Evolutionary conservation across 2,113 vertebrate species (phyloP).

Genomic region (Lophius piscatorius): DNA sequence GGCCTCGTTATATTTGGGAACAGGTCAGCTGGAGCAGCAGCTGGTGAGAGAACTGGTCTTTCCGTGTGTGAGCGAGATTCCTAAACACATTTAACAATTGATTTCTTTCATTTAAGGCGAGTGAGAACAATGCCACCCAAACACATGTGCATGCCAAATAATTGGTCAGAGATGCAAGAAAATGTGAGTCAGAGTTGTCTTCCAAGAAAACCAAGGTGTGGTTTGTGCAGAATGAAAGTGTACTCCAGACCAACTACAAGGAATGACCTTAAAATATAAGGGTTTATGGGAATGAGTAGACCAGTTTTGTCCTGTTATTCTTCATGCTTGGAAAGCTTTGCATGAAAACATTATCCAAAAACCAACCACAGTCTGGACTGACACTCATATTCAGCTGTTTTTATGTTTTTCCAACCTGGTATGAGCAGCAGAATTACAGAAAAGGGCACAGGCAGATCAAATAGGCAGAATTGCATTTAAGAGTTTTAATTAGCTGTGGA

Average conservation of each 20-base stretch:
- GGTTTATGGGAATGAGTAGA: constrained; percentile 59
- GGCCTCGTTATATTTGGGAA: constrained; percentile 95
- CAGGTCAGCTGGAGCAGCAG: constrained; percentile 91
- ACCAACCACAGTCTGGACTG: constrained; percentile 63
- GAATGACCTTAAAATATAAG: constrained; percentile 54
- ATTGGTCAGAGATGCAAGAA: constrained; percentile 55
- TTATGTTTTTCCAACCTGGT: constrained; percentile 7
- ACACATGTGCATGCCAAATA: constrained; percentile 18
- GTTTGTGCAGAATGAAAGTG: constrained; percentile 48
- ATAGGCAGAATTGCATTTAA: constrained; percentile 49
- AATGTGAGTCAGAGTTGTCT: constrained; percentile 57
- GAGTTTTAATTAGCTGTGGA: constrained; percentile 20
- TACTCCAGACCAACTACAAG: constrained; percentile 38
- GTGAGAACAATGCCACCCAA: constrained; percentile 49
- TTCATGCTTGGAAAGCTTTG: constrained; percentile 61
- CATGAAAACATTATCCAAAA: constrained; percentile 61
- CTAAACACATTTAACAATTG: background rate
- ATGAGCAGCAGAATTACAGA: constrained; percentile 20
- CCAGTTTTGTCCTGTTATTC: constrained; percentile 51
- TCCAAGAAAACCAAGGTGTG: constrained; percentile 30
- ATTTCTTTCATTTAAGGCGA: constrained; percentile 32
- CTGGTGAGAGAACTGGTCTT: constrained; percentile 80
- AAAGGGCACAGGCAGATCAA: constrained; percentile 20
- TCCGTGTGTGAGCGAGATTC: background rate
- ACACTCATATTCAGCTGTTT: constrained; percentile 54